Conservation (phyloP, 2,113 vertebrate species). For the Gracilinanus agilis region DNA sequence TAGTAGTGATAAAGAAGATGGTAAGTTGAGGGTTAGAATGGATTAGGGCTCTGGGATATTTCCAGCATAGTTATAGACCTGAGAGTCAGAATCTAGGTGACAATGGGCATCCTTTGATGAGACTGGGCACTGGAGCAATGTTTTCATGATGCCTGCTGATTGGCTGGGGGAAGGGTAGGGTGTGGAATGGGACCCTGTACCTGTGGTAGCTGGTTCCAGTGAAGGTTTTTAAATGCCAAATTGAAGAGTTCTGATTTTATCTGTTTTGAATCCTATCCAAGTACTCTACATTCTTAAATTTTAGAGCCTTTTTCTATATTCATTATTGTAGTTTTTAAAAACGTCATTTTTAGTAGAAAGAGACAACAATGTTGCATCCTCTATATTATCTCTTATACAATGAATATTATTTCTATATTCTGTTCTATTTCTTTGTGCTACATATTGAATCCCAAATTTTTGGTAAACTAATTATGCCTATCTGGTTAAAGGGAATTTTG, state of each 20-base stretch:
- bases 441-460: background rate
- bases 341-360: background rate
- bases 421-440: background rate
- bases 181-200: background rate
- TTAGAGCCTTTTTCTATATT: background rate
- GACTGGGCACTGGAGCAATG: background rate
- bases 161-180: background rate
- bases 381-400: background rate
- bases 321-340: background rate
- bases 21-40: background rate
- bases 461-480: background rate
- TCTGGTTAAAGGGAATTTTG: background rate
- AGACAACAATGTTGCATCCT: background rate
- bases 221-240: background rate
- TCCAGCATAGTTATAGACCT: background rate
- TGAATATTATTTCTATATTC: background rate
- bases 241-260: background rate
- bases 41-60: background rate
- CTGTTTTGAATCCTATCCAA: background rate
- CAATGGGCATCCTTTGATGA: background rate
- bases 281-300: background rate
- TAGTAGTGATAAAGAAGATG: background rate
- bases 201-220: background rate
- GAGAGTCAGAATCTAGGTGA: background rate
- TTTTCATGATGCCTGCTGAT: background rate